These are phyloP conservation scores for Nymphalis urticae DNA, from an alignment of 2,888 invertebrate species.

Conservation along the genomic window DNA sequence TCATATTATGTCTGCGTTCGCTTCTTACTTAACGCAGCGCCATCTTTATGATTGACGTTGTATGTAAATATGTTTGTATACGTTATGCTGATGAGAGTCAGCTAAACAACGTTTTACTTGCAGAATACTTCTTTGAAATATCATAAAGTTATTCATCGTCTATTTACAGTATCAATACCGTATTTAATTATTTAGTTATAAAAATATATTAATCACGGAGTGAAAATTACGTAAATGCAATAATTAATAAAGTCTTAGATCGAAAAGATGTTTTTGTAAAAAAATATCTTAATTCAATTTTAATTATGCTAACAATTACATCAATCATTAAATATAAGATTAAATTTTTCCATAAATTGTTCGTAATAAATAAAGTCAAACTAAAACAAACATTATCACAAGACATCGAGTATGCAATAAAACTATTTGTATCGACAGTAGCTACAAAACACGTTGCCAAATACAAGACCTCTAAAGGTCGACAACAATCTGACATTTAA, in stretches of 20 bases:
- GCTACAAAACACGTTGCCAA: slow-evolving; percentile 13
- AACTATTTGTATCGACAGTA: slow-evolving; percentile 1
- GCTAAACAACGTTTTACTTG: slow-evolving; percentile 9
- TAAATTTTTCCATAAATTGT: no score
- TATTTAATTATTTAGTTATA: neutral
- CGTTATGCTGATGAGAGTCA: slow-evolving; percentile 21
- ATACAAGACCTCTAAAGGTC: slow-evolving; percentile 16
- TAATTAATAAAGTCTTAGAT: neutral
- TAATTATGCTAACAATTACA: no score
- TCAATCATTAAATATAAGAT: no score
- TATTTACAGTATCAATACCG: neutral
- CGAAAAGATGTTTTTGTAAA: no score
- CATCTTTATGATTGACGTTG: slow-evolving; percentile 33
- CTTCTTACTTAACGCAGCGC: slow-evolving; percentile 22
- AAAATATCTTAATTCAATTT: no score
- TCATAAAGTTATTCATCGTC: neutral
- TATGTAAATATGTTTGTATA: slow-evolving; percentile 26
- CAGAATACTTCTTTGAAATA: neutral
- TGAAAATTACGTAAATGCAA: neutral
- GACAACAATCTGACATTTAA: slow-evolving; percentile 19
- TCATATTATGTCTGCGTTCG: slow-evolving; percentile 17
- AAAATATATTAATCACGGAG: no score
- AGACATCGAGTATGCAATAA: neutral
- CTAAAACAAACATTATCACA: neutral
- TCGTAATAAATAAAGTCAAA: neutral